Base-by-base conservation (phyloP, 2,888 invertebrate genomes). In the Hedya salicella region DNA sequence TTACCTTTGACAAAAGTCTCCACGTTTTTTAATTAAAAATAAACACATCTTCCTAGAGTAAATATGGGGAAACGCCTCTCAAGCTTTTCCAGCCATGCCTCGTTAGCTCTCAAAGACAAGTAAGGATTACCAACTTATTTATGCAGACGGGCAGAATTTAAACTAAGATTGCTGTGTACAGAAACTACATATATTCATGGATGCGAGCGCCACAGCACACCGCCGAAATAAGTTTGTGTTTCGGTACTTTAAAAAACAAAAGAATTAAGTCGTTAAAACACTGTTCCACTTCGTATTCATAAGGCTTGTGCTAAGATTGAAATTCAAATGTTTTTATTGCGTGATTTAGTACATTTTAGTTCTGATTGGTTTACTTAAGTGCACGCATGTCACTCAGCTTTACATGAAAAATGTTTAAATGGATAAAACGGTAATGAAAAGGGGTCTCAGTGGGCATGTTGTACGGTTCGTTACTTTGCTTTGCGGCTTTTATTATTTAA, bases 391-490 rank as follows among this genome's bases (percentile, higher is more conserved):
- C 56, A 54, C 54, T 54, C 54, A 30, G 44, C 30, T 56, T 44
- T 56, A 25, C 52, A 53, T 56, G 44, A 13, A 56, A 59, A 48
- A 53, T 46, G 36, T 65, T 53, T 66, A 66, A 65, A 66, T 65
- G 65, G 65, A 53, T 65, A 53, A 59, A 65, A 59, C 52, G 36
- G 13, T 60, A 60, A 60, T 65, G 65, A 60, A 65, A 65, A 60
- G 65, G 59, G 59, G 65, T 65, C 65, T 60, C 52, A 60, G 59
- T 53, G 46, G 65, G 59, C 32, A 57, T 63, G 56, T 64, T 62
- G 16, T 64, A 64, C 50, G 64, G 57, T 57, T 64, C 64, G 64
- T 64, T 64, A 64, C 50, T 14, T 63, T 21, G 50, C 50, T 57
- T 57, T 52, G 50, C 42, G 11, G 36, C 42, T 64, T 50, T 56